phyloP scores from a whole-genome alignment of 2,113 vertebrate species.

The Hippoglossus stenolepis region DNA sequence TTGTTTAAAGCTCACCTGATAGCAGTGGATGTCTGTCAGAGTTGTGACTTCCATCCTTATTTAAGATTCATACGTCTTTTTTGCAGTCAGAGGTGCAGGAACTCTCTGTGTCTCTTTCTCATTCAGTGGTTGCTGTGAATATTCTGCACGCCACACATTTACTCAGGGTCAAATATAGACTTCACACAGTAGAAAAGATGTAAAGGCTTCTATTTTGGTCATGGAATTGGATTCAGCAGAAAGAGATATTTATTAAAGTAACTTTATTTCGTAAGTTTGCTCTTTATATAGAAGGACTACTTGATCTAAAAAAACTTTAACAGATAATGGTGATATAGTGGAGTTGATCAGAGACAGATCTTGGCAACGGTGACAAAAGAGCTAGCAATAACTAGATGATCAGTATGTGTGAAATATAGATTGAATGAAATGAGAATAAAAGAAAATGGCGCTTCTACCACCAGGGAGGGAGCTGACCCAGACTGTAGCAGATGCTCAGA shows the following conservation, averaged over 20 bases:
- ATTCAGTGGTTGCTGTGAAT: too few species aligned
- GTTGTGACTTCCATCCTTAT: too few species aligned
- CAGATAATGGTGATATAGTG: neutral
- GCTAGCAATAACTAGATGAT: neutral
- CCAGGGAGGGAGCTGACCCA: constrained; percentile 19
- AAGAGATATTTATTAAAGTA: neutral
- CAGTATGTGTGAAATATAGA: neutral
- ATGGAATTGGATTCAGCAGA: neutral
- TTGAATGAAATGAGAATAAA: neutral
- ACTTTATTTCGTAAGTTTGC: neutral
- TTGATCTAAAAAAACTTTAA: neutral
- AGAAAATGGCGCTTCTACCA: constrained; percentile 4
- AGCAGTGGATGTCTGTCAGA: too few species aligned
- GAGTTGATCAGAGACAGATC: neutral
- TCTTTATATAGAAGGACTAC: neutral
- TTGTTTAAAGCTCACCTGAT: too few species aligned
- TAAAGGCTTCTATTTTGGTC: neutral
- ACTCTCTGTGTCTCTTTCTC: too few species aligned
- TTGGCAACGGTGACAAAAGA: neutral
- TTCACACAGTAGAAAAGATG: neutral
- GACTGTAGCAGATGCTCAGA: constrained; percentile 34
- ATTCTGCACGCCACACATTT: too few species aligned
- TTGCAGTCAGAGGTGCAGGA: too few species aligned
- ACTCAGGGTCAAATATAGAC: neutral
- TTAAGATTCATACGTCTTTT: too few species aligned